Evolutionary conservation across 2,888 invertebrate genomes (phyloP).

Genomic region (Dynastes tityus): DNA sequence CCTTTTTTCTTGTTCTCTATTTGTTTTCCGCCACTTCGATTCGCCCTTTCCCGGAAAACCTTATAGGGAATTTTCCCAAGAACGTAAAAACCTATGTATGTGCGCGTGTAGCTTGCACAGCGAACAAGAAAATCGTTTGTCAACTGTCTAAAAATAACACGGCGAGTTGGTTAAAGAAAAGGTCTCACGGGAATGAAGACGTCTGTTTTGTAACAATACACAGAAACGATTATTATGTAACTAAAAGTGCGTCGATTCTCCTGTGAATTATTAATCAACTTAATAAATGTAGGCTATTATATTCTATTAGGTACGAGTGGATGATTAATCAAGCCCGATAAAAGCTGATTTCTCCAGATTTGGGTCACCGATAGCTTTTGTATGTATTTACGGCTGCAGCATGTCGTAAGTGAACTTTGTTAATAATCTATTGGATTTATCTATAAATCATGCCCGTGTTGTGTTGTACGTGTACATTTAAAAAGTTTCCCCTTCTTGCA

Average conservation of each 20-base stretch:
- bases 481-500: too few species aligned
- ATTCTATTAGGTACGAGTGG: too few species aligned
- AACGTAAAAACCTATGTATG: not conserved
- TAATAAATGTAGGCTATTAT: too few species aligned
- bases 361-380: too few species aligned
- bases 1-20: not conserved
- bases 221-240: not conserved
- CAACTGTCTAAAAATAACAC: conserved; percentile 34
- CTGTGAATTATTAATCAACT: conserved; percentile 10
- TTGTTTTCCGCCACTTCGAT: not conserved
- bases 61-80: conserved; percentile 13
- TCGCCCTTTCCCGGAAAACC: not conserved
- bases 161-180: conserved; percentile 3
- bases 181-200: conserved; percentile 30
- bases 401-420: too few species aligned
- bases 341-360: too few species aligned
- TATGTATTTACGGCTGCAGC: too few species aligned
- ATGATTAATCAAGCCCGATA: too few species aligned
- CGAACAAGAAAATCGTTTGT: conserved; percentile 38
- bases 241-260: not conserved
- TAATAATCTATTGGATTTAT: too few species aligned
- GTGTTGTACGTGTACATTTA: too few species aligned
- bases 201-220: conserved; percentile 18
- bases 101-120: conserved; percentile 6
- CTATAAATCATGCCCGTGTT: too few species aligned